Evolutionary conservation across 1,140 invertebrate species (phyloP), one percentile per base, ranked within the genome.

Genomic region (Druon quercuslanigerum): DNA sequence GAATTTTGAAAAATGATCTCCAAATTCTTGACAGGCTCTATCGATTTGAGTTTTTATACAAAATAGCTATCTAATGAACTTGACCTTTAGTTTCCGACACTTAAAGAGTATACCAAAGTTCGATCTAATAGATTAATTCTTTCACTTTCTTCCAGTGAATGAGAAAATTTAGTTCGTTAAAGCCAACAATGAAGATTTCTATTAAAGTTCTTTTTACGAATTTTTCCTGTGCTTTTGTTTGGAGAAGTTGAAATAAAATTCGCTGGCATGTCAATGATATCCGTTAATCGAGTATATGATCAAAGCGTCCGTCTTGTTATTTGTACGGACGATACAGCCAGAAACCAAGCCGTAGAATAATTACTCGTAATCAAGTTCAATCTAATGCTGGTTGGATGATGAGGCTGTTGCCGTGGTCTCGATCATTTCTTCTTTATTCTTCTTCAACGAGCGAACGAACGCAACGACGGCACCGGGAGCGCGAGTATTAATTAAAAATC

Each of bases 361-460:
- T 91, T 90, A 90, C 87, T 89, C 84, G 85, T 88, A 90, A 90
- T 90, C 89, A 88, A 88, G 86, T 82, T 88, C 87, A 86, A 91
- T 91, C 89, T 91, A 90, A 90, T 89, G 86, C 85, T 82, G 82
- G 85, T 78, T 84, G 85, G 83, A 91, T 91, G 90, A 91, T 89
- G 85, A 82, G 76, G 86, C 87, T 81, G 74, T 83, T 77, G 71
- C 54, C 40, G 71, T 40, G 8, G 60, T 51, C 12, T 40, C 14
- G 25, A 66, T 66, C 57, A 16, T 60, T 60, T 60, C 57, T 40
- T 60, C 25, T 60, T 33, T 33, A 20, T 60, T 60, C 25, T 66
- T 66, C 33, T 17, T 3, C 50, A 16, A 76, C 66, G 60, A 82
- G 77, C 75, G 74, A 56, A 82, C 72, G 83, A 73, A 66, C 80